These are phyloP conservation scores for Myoxocephalus aenaeus DNA, from an alignment of 2,797 vertebrate species.

Conservation along the genomic window DNA sequence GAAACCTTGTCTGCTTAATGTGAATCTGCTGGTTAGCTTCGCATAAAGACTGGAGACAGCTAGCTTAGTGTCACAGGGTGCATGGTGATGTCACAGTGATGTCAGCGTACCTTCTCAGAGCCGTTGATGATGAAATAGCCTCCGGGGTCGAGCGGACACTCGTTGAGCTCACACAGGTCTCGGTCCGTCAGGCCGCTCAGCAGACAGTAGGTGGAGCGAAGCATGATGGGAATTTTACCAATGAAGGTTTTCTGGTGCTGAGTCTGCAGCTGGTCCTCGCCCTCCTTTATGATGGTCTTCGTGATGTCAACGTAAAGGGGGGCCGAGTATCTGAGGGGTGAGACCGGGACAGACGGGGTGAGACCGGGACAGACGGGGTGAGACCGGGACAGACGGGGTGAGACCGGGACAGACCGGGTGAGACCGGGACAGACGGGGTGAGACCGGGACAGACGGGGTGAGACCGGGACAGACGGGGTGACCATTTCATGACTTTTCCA, in stretches of 20 bases:
- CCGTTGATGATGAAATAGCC: slow-evolving; percentile 99
- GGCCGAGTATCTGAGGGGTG: slow-evolving; percentile 90
- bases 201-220: slow-evolving; percentile 97
- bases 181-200: slow-evolving; percentile 95
- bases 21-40: too few relatives aligned
- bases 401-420: neutral
- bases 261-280: slow-evolving; percentile 96
- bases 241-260: slow-evolving; percentile 99
- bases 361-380: neutral
- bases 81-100: neutral
- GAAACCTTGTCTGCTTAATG: too few relatives aligned
- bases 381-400: too few relatives aligned
- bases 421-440: too few relatives aligned
- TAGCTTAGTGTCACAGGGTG: neutral
- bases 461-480: too few relatives aligned
- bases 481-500: too few relatives aligned
- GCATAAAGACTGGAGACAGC: too few relatives aligned
- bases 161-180: slow-evolving; percentile 97
- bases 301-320: slow-evolving; percentile 98
- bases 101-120: slow-evolving; percentile 92
- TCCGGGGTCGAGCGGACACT: slow-evolving; percentile 96
- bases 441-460: too few relatives aligned
- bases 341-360: neutral
- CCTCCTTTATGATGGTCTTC: slow-evolving; percentile 98
- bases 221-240: slow-evolving; percentile 99